Evolutionary conservation across 2,113 vertebrate species (phyloP).

Genomic region (Sebastes fasciatus): DNA sequence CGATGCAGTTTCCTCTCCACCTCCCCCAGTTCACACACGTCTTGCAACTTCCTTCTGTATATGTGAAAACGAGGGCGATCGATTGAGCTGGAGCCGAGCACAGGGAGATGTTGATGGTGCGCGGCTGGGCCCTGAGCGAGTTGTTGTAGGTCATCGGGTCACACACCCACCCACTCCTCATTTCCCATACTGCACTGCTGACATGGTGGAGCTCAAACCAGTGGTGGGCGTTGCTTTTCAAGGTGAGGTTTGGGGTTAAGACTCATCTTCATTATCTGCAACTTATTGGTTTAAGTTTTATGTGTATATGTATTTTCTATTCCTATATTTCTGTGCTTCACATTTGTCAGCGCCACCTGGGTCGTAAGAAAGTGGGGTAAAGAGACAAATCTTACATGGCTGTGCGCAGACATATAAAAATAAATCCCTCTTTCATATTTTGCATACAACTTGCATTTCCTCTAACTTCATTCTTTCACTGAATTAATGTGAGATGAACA

Average conservation of each 20-base stretch:
- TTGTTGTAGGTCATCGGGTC: constrained; percentile 74
- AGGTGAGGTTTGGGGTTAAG: constrained; percentile 74
- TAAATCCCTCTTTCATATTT: background rate
- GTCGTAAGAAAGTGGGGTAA: background rate
- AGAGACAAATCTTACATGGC: background rate
- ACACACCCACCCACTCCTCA: constrained; percentile 80
- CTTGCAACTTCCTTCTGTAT: constrained; percentile 77
- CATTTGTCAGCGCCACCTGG: constrained; percentile 3
- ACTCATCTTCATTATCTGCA: constrained; percentile 60
- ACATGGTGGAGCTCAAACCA: constrained; percentile 68
- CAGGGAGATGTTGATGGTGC: constrained; percentile 70
- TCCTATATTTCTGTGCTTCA: constrained; percentile 1
- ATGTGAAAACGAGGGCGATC: constrained; percentile 78
- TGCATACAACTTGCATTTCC: background rate
- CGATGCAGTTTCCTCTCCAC: constrained; percentile 75
- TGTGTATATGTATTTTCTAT: background rate
- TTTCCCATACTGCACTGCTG: constrained; percentile 76
- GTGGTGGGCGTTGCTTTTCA: constrained; percentile 71
- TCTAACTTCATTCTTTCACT: background rate
- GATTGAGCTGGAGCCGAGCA: constrained; percentile 71
- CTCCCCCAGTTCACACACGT: constrained; percentile 79
- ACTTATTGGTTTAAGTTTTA: constrained; percentile 48
- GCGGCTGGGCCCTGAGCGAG: constrained; percentile 66
- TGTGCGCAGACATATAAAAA: background rate
- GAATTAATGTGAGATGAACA: background rate